Conservation (phyloP, 2,797 vertebrate species). For the Squalus acanthias region DNA sequence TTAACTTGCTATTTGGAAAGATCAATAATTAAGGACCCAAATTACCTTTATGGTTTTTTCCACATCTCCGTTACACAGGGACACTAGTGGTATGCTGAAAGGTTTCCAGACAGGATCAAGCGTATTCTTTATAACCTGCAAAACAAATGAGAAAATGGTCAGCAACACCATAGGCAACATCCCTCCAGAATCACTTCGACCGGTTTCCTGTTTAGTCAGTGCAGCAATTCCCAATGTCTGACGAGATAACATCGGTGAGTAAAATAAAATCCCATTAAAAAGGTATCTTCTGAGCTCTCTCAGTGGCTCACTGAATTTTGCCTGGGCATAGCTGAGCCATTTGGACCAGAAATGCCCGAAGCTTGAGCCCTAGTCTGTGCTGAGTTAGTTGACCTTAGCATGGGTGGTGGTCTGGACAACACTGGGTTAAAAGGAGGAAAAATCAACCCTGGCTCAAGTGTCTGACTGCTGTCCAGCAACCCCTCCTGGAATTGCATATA, state of each 20-base stretch:
- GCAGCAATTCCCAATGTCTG: neutral
- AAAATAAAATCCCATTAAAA: neutral
- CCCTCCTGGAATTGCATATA: neutral
- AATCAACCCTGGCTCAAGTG: neutral
- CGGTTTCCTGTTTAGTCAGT: neutral
- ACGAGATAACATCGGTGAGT: neutral
- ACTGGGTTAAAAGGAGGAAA: neutral
- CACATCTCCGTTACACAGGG: conserved; percentile 87
- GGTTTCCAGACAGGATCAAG: conserved; percentile 91
- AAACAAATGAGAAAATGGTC: conserved; percentile 15
- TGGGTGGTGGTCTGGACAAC: neutral
- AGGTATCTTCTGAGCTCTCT: neutral
- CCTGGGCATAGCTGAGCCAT: too few relatives aligned
- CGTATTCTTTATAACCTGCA: conserved; percentile 91
- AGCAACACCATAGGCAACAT: neutral
- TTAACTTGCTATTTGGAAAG: neutral
- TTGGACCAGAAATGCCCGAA: neutral
- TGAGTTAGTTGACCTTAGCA: neutral
- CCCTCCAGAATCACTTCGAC: neutral
- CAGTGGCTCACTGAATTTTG: neutral
- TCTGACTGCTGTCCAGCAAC: neutral
- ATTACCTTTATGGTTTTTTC: conserved; percentile 84
- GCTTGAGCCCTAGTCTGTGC: neutral
- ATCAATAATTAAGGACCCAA: neutral
- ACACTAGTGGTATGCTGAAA: conserved; percentile 87